phyloP scores from a whole-genome alignment of 2,797 vertebrate species.

The Meriones psammophilus region DNA sequence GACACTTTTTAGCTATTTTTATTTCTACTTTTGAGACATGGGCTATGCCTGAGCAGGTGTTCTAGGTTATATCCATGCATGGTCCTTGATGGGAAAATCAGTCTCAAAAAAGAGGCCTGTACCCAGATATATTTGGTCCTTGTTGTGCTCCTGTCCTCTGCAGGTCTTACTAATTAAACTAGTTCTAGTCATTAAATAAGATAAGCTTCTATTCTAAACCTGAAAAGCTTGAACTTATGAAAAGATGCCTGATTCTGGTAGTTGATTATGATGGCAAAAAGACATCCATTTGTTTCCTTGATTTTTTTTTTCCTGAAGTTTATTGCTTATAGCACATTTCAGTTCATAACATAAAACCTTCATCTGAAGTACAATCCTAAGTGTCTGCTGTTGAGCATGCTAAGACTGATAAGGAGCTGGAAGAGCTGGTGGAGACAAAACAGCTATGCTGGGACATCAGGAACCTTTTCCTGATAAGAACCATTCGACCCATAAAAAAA shows the following conservation, averaged over 20 bases:
- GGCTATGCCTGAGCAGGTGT: no score
- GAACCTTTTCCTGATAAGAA: neutral
- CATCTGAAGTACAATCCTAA: neutral
- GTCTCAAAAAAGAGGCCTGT: no score
- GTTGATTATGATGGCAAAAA: neutral
- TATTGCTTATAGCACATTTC: slow-evolving; percentile 10
- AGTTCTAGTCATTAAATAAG: slow-evolving; percentile 80
- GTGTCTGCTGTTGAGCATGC: slow-evolving; percentile 65
- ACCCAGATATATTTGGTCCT: no score
- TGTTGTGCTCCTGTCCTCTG: no score
- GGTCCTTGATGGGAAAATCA: no score
- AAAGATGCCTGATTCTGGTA: neutral
- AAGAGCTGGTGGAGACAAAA: slow-evolving; percentile 67
- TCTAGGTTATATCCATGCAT: no score
- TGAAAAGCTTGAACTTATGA: neutral
- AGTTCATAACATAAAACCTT: neutral
- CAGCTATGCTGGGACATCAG: slow-evolving; percentile 11
- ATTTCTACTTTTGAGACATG: no score
- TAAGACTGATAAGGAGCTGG: slow-evolving; percentile 64
- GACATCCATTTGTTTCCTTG: neutral
- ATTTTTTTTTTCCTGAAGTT: slow-evolving; percentile 5
- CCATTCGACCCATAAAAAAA: neutral
- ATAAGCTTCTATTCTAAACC: slow-evolving; percentile 45
- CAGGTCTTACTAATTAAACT: neutral
- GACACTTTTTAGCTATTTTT: no score